Conservation (phyloP, 2,797 vertebrate species). For the Phrynocephalus guinanensis region DNA sequence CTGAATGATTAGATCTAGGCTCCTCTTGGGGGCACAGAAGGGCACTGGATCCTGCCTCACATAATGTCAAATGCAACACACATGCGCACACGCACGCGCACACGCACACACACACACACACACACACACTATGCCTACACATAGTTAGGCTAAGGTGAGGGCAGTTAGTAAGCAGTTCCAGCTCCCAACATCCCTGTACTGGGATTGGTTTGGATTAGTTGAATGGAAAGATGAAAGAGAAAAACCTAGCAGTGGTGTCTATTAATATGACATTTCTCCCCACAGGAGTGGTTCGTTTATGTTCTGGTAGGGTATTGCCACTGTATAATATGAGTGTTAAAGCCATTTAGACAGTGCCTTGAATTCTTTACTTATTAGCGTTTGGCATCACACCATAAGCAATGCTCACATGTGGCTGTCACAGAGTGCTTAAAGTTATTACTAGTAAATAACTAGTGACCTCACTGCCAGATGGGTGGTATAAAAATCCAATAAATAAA, state of each 20-base stretch:
- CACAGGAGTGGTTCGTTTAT: not conserved
- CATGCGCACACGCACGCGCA: too few relatives aligned
- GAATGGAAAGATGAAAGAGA: slow-evolving; percentile 26
- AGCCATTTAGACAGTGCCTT: slow-evolving; percentile 14
- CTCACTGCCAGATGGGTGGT: too few relatives aligned
- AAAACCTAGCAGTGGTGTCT: not conserved
- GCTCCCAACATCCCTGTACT: too few relatives aligned
- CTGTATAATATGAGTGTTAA: slow-evolving; percentile 31
- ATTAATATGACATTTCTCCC: slow-evolving; percentile 8
- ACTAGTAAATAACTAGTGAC: slow-evolving; percentile 1
- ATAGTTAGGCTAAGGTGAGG: too few relatives aligned
- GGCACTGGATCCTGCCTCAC: too few relatives aligned
- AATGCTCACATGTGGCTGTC: not conserved
- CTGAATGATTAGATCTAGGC: too few relatives aligned
- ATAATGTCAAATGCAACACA: too few relatives aligned
- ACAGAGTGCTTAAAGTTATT: not conserved
- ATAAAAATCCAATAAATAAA: too few relatives aligned
- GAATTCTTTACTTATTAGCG: not conserved
- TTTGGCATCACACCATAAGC: not conserved
- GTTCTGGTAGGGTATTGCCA: not conserved
- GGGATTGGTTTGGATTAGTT: not conserved
- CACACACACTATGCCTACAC: too few relatives aligned
- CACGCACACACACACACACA: too few relatives aligned
- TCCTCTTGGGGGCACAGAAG: too few relatives aligned
- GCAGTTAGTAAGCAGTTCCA: too few relatives aligned